Evolutionary conservation across 2,888 invertebrate species (phyloP).

Genomic region (Drosophila helvetica): DNA sequence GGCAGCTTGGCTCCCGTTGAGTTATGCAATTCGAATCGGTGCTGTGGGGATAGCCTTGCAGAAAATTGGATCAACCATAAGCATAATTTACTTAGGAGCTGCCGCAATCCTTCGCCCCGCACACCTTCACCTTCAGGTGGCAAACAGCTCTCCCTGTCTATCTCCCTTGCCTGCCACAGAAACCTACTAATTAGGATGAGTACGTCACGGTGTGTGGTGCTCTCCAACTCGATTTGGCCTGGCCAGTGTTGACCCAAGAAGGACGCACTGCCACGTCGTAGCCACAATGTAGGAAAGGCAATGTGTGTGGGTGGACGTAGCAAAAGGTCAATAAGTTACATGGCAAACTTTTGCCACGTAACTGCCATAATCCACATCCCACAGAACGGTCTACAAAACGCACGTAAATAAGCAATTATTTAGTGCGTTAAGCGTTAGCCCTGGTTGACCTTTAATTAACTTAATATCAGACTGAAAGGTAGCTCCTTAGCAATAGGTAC

Average conservation of each 20-base stretch:
- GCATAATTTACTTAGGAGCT: constrained; percentile 3
- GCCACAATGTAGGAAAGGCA: background rate
- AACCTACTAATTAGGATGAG: constrained; percentile 62
- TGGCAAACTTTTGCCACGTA: constrained; percentile 55
- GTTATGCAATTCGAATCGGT: constrained; percentile 42
- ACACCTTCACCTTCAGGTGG: constrained; percentile 17
- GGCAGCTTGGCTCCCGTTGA: constrained; percentile 22
- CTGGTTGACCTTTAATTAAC: constrained; percentile 40
- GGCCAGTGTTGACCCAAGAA: constrained; percentile 62
- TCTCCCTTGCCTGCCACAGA: constrained; percentile 23
- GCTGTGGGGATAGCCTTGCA: background rate
- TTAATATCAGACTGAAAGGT: background rate
- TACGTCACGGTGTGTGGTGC: constrained; percentile 10
- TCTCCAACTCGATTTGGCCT: constrained; percentile 49
- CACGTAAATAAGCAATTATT: constrained; percentile 74
- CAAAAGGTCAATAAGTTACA: constrained; percentile 61
- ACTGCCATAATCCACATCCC: constrained; percentile 17
- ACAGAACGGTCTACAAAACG: constrained; percentile 9
- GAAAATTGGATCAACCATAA: background rate
- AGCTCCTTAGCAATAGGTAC: background rate
- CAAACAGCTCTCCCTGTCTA: constrained; percentile 18
- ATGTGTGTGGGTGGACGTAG: constrained; percentile 21
- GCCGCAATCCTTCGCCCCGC: background rate
- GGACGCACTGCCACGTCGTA: constrained; percentile 3
- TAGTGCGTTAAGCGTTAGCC: constrained; percentile 44